Conservation (phyloP, 2,888 invertebrate genomes). For the Sphaeridia pumilis region DNA sequence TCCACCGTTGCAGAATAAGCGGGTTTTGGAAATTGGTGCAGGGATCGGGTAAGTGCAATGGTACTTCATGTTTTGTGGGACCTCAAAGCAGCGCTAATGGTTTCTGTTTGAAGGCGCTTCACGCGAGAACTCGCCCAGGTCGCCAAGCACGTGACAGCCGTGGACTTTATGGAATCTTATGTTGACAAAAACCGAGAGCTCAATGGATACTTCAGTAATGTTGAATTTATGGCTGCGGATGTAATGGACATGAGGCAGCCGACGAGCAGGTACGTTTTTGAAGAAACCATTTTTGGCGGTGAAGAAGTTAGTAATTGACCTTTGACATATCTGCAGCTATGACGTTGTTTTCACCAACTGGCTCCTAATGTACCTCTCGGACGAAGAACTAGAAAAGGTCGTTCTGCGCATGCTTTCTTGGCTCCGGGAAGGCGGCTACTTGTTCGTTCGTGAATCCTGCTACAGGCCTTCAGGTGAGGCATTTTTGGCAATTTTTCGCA, state of each 20-base stretch:
- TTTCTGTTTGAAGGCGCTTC: slow-evolving; percentile 41
- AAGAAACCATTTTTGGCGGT: too few relatives aligned
- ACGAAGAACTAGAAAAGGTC: slow-evolving; percentile 42
- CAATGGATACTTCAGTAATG: slow-evolving; percentile 42
- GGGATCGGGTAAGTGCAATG: slow-evolving; percentile 44
- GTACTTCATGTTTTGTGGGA: too few relatives aligned
- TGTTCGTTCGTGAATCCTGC: slow-evolving; percentile 47
- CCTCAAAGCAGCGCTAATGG: too few relatives aligned
- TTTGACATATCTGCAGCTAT: slow-evolving; percentile 37
- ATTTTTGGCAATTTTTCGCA: neutral
- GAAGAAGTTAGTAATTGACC: neutral
- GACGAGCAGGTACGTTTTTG: slow-evolving; percentile 32
- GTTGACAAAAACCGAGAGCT: slow-evolving; percentile 42
- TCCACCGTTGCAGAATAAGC: slow-evolving; percentile 41
- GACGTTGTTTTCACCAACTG: slow-evolving; percentile 49
- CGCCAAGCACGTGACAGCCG: slow-evolving; percentile 43
- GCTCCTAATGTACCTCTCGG: slow-evolving; percentile 48
- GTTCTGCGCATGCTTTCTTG: slow-evolving; percentile 42
- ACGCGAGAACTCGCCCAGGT: slow-evolving; percentile 42
- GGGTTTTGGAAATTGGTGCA: slow-evolving; percentile 45
- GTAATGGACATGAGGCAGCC: slow-evolving; percentile 43
- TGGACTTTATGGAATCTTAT: slow-evolving; percentile 47
- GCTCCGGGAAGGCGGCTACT: slow-evolving; percentile 43
- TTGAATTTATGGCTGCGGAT: slow-evolving; percentile 43
- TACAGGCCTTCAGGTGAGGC: slow-evolving; percentile 45